Conservation (phyloP, 2,888 invertebrate genomes). For the Sesia apiformis region DNA sequence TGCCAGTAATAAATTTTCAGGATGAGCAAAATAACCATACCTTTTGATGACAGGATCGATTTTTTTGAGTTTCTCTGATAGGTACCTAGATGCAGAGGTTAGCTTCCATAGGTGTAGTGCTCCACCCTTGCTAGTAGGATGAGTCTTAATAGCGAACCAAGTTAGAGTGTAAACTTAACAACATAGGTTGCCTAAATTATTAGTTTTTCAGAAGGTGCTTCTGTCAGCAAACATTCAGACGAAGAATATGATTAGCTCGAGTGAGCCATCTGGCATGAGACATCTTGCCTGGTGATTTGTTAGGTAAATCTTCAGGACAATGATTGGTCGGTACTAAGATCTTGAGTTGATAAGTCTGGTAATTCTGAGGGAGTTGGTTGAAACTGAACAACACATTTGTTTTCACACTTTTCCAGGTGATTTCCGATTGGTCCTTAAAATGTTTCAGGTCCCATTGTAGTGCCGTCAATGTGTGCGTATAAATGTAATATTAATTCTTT, state of each 20-base stretch:
- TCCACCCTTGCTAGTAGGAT: too few species aligned
- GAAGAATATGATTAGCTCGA: slow-evolving; percentile 12
- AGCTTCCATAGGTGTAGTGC: too few species aligned
- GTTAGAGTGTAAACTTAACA: too few species aligned
- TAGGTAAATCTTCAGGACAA: slow-evolving; percentile 8
- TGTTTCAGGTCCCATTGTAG: slow-evolving; percentile 9
- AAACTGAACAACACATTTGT: slow-evolving; percentile 4
- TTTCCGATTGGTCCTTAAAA: slow-evolving; percentile 9
- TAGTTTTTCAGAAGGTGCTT: slow-evolving; percentile 9
- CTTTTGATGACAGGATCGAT: slow-evolving; percentile 5
- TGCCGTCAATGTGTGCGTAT: slow-evolving; percentile 12
- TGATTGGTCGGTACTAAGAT: slow-evolving; percentile 14
- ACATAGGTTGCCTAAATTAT: slow-evolving; percentile 7
- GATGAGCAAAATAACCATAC: slow-evolving; percentile 10
- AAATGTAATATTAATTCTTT: slow-evolving; percentile 15
- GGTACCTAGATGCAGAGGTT: slow-evolving; percentile 1
- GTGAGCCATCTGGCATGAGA: slow-evolving; percentile 15
- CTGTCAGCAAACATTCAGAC: slow-evolving; percentile 12
- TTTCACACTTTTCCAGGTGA: slow-evolving; percentile 11
- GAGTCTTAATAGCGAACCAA: too few species aligned
- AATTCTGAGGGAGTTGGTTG: slow-evolving; percentile 3
- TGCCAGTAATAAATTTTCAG: slow-evolving; percentile 13
- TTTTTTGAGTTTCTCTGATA: slow-evolving; percentile 2
- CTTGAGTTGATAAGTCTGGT: too few species aligned
- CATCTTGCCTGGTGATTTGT: slow-evolving; percentile 12